phyloP scores from a whole-genome alignment of 2,797 vertebrate genomes.

The Manis pentadactyla region DNA sequence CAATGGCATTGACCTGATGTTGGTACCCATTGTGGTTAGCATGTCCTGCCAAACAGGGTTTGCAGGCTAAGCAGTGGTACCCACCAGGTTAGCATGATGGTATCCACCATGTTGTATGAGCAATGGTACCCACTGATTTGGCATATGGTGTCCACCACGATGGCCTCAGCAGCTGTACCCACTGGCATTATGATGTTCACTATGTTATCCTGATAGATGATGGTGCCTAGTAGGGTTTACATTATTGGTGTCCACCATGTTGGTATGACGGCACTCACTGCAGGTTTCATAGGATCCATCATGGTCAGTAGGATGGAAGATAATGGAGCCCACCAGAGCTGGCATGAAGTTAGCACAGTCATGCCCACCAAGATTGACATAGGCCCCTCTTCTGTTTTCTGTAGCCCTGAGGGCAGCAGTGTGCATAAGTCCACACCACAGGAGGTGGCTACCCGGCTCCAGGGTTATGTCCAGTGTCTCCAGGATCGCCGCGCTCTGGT shows the following conservation, averaged over 20 bases:
- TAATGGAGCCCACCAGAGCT: no score
- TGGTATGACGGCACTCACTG: not conserved
- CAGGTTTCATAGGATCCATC: not conserved
- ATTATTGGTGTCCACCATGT: not conserved
- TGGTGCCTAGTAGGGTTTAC: not conserved
- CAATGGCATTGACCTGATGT: not conserved
- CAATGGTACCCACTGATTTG: not conserved
- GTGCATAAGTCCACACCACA: constrained; percentile 17
- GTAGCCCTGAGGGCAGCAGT: constrained; percentile 58
- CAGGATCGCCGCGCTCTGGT: constrained; percentile 88
- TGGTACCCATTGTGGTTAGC: not conserved
- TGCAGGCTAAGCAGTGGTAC: not conserved
- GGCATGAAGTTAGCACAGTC: not conserved
- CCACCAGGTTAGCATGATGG: not conserved
- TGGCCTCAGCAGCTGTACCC: not conserved
- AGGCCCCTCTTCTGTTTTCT: not conserved
- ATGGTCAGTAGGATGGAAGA: not conserved
- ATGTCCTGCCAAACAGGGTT: not conserved
- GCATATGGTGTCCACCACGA: not conserved
- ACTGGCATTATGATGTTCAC: not conserved
- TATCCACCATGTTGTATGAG: not conserved
- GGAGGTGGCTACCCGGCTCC: constrained; percentile 83
- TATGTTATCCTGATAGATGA: not conserved
- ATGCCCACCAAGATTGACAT: not conserved
- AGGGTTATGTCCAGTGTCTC: constrained; percentile 86